A percentile compares a stretch with the other conserved stretches of the same genome.
Evolutionary conservation across 2,888 invertebrate genomes (phyloP).

Genomic region (Hipparchia sbordonii): DNA sequence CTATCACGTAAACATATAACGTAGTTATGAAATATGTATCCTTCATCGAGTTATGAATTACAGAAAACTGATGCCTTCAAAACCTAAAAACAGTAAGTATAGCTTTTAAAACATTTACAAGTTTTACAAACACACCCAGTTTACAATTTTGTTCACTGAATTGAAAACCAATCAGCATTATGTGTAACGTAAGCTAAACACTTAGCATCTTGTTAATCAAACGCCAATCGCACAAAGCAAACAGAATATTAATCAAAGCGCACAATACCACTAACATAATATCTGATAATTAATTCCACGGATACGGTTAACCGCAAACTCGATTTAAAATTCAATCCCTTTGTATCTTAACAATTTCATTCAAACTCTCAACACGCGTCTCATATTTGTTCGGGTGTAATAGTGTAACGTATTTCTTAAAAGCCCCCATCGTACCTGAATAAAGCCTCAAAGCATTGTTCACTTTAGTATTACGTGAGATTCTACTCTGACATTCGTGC

Average conservation of each 20-base stretch:
- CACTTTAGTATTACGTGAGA: slow-evolving; percentile 45
- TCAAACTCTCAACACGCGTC: slow-evolving; percentile 27
- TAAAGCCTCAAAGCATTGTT: slow-evolving; percentile 65
- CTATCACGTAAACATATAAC: no score
- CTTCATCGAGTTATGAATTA: no score
- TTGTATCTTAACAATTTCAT: slow-evolving; percentile 34
- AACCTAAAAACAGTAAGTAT: no score
- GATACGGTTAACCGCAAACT: slow-evolving; percentile 27
- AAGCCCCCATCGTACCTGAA: slow-evolving; percentile 42
- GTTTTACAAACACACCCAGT: not conserved
- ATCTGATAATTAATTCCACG: slow-evolving; percentile 28
- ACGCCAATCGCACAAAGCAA: slow-evolving; percentile 18
- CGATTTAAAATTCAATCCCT: slow-evolving; percentile 36
- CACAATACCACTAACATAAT: slow-evolving; percentile 25
- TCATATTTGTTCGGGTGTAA: slow-evolving; percentile 17
- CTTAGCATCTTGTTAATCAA: slow-evolving; percentile 14
- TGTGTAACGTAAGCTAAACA: not conserved
- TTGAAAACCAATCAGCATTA: not conserved
- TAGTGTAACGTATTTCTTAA: slow-evolving; percentile 22
- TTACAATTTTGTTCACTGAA: not conserved
- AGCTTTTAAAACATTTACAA: no score
- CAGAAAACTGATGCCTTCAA: no score
- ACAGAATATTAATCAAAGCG: slow-evolving; percentile 29
- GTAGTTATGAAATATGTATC: no score
- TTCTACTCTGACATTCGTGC: slow-evolving; percentile 26